These are phyloP conservation scores for Anthoptus insignis DNA, from an alignment of 2,888 invertebrate genomes.

Conservation along the genomic window DNA sequence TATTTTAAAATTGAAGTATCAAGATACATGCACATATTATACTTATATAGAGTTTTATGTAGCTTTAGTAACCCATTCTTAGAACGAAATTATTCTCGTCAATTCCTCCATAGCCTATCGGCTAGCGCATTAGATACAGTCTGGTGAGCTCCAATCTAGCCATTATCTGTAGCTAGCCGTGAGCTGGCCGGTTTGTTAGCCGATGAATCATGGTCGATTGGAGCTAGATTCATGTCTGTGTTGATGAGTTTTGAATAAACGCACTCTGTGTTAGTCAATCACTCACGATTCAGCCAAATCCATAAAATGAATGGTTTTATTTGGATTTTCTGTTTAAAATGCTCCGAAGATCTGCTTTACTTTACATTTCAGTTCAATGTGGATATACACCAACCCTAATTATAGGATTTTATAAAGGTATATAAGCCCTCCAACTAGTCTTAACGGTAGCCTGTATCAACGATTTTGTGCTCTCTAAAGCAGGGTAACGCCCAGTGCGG, in stretches of 20 bases:
- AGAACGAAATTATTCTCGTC: background rate
- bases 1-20: background rate
- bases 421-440: too few relatives aligned
- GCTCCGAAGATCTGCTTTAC: too few relatives aligned
- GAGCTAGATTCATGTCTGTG: background rate
- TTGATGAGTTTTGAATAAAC: slow-evolving; percentile 14
- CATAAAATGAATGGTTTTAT: too few relatives aligned
- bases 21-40: too few relatives aligned
- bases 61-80: background rate
- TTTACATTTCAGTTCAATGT: too few relatives aligned
- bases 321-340: too few relatives aligned
- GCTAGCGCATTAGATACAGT: slow-evolving; percentile 22
- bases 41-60: too few relatives aligned
- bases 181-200: slow-evolving; percentile 11
- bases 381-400: too few relatives aligned
- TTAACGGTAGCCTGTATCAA: too few relatives aligned
- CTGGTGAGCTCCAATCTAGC: slow-evolving; percentile 11
- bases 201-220: background rate
- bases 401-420: too few relatives aligned
- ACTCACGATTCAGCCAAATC: background rate
- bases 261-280: background rate
- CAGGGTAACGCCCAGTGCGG: too few relatives aligned
- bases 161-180: slow-evolving; percentile 16
- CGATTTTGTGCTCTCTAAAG: too few relatives aligned
- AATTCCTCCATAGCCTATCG: background rate